phyloP scores from a whole-genome alignment of 2,113 vertebrate species.

The Mixornis gularis region DNA sequence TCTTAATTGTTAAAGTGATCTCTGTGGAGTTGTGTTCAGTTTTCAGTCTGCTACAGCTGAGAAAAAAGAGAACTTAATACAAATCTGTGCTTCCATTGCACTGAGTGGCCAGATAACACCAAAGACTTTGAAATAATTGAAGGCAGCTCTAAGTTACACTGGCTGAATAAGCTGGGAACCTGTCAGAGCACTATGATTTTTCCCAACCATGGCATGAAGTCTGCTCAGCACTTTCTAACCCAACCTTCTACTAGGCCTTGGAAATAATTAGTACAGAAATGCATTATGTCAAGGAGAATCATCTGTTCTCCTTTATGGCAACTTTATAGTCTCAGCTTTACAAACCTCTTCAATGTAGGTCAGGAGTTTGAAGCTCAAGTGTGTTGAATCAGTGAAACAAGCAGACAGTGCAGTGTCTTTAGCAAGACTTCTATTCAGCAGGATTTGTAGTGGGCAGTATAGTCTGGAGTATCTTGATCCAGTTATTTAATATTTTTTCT shows the following conservation, averaged over 20 bases:
- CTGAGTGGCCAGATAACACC: background rate
- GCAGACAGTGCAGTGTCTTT: background rate
- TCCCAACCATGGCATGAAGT: background rate
- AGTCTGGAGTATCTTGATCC: background rate
- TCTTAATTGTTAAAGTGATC: background rate
- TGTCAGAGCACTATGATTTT: background rate
- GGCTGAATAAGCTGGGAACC: background rate
- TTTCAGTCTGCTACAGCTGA: background rate
- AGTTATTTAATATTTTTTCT: background rate
- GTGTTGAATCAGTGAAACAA: background rate
- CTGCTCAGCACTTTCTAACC: background rate
- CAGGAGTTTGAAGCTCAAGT: background rate
- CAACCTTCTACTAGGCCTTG: background rate
- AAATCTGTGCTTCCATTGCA: background rate
- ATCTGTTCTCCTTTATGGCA: background rate
- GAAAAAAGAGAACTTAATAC: background rate
- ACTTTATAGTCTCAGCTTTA: background rate
- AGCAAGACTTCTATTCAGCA: background rate
- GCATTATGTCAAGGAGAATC: background rate
- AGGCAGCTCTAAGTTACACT: background rate
- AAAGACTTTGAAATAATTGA: background rate
- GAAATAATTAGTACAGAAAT: background rate
- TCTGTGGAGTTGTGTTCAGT: background rate
- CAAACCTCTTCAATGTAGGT: background rate
- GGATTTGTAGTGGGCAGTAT: background rate